Conservation (phyloP, 2,113 vertebrate species). For the Triplophysa siluroides region DNA sequence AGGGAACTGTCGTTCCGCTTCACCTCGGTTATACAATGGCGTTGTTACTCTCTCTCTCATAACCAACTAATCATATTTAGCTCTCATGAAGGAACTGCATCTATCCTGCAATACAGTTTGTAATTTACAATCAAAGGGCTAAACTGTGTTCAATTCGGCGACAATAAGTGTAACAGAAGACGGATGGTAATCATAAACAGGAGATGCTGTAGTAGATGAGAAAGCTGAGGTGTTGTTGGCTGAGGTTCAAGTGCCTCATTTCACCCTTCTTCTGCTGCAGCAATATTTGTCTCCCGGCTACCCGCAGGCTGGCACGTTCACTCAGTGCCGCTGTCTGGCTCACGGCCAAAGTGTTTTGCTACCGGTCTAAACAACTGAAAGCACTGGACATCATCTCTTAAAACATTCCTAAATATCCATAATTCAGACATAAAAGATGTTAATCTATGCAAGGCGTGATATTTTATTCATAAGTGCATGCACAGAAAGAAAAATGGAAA, state of each 20-base stretch:
- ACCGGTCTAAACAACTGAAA: constrained; percentile 35
- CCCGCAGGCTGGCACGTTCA: constrained; percentile 23
- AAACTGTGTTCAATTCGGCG: constrained; percentile 44
- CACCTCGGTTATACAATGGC: too few relatives aligned
- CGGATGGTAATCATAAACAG: constrained; percentile 52
- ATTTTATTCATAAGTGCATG: constrained; percentile 10
- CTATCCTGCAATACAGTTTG: constrained; percentile 11
- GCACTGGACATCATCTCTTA: constrained; percentile 23
- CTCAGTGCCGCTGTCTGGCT: constrained; percentile 22
- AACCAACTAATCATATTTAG: background rate
- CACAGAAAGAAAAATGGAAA: background rate
- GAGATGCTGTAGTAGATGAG: constrained; percentile 56
- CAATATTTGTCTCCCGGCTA: constrained; percentile 40
- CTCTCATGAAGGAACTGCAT: background rate
- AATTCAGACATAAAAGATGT: constrained; percentile 31
- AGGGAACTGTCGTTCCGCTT: too few relatives aligned
- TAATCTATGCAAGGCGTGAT: constrained; percentile 28
- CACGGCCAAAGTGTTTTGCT: constrained; percentile 23
- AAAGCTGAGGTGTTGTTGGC: constrained; percentile 58
- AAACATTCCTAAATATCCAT: constrained; percentile 15
- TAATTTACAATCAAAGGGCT: constrained; percentile 43
- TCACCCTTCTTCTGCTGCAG: constrained; percentile 32
- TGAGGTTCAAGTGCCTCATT: constrained; percentile 54
- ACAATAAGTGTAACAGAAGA: constrained; percentile 50
- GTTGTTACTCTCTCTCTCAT: too few relatives aligned